A percentile compares a stretch with the other conserved stretches of the same genome.
These are phyloP conservation scores for Antitype chi DNA, from an alignment of 2,888 invertebrate species.

Conservation along the genomic window DNA sequence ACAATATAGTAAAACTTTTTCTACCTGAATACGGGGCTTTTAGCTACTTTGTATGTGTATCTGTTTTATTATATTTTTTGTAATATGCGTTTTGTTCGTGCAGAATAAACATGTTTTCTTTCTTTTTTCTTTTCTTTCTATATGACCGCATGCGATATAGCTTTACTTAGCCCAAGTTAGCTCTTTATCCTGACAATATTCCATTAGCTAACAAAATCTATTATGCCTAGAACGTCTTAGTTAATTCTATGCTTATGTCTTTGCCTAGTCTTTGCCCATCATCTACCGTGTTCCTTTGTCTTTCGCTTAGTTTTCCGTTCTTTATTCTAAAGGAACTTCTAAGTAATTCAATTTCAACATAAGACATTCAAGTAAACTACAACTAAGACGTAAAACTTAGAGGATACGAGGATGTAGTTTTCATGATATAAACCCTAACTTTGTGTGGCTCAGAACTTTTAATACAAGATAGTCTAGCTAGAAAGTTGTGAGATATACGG, in stretches of 20 bases:
- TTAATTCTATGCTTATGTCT: neutral
- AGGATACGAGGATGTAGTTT: constrained; percentile 1
- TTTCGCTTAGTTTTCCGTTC: neutral
- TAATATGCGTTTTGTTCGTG: no score
- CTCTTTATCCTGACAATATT: constrained; percentile 16
- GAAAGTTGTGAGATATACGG: constrained; percentile 1
- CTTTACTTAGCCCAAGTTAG: neutral
- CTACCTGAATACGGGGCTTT: no score
- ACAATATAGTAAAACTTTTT: no score
- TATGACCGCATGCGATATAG: constrained; percentile 13
- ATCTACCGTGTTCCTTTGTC: neutral
- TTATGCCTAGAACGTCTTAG: neutral
- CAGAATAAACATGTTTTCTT: no score
- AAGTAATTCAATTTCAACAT: constrained; percentile 8
- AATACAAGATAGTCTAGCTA: neutral
- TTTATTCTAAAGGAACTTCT: constrained; percentile 2
- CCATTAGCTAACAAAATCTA: constrained; percentile 8
- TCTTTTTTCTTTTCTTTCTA: no score
- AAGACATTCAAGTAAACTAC: constrained; percentile 11
- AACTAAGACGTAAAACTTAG: constrained; percentile 11
- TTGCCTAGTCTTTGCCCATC: no score
- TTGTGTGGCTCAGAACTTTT: constrained; percentile 22
- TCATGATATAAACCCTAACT: constrained; percentile 7
- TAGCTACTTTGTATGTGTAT: no score
- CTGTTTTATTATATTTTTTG: no score